Evolutionary conservation across 1,140 invertebrate genomes (phyloP), one percentile per base, ranked within the genome.

Genomic region (Listronotus oregonensis): DNA sequence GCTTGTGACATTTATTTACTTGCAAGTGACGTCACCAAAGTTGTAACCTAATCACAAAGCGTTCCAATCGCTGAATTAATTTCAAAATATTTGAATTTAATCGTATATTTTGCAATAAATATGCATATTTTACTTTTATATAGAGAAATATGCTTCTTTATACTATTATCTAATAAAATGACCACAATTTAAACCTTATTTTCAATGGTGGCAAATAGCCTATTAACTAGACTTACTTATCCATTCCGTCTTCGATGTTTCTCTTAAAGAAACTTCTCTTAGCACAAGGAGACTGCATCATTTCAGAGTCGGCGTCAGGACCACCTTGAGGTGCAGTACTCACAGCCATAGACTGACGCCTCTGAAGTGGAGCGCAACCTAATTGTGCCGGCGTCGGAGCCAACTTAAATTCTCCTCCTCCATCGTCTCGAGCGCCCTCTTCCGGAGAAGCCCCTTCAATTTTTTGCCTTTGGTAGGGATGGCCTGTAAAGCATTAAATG

Each of bases 371-470:
- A 17, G 93, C 92, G 72, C 89, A 87, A 47, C 94, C 94, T 64
- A 96, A 82, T 78, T 96, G 94, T 7, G 94, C 95, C 3, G 95
- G 95, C 3, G 95, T 97, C 0, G 95, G 95, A 12, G 93, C 94
- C 47, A 97, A 80, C 64, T 94, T 89, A 80, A 96, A 96, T 55
- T 83, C 85, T 10, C 54, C 54, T 17, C 44, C 54, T 6, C 27
- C 37, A 18, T 57, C 62, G 37, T 64, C 62, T 0, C 46, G 51
- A 9, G 21, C 6, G 17, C 49, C 62, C 12, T 64, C 62, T 15
- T 64, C 62, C 6, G 44, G 18, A 12, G 44, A 40, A 49, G n/a
- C 14, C 10, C 10, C 27, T 56, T 64, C 54, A 1, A 42, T 5
- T 39, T 57, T 64, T 11, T 52, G 54, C 39, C 49, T 64, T 42